A percentile compares a stretch with the other conserved stretches of the same genome.
Conservation (phyloP, 1,140 invertebrate species). For the Oncopodura yosiiana region DNA sequence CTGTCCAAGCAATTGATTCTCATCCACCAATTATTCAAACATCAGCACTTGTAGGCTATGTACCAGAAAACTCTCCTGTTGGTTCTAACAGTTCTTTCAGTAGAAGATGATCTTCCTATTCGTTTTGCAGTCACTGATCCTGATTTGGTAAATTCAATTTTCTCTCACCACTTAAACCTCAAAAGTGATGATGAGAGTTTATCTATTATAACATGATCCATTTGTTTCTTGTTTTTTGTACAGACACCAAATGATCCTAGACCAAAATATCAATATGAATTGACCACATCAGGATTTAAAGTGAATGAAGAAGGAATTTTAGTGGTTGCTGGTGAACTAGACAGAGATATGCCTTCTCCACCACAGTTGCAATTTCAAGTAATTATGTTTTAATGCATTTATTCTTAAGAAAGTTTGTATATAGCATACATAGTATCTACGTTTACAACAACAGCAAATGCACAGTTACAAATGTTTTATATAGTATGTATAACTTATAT, state of each 20-base stretch:
- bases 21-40: conserved; percentile 68
- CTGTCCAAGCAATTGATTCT: conserved; percentile 70
- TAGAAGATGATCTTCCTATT: conserved; percentile 55
- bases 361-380: conserved; percentile 71
- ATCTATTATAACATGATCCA: background rate
- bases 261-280: conserved; percentile 65
- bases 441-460: no score
- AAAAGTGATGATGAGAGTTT: conserved; percentile 1
- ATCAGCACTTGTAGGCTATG: conserved; percentile 61
- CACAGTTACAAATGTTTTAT: no score
- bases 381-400: background rate
- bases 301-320: conserved; percentile 62
- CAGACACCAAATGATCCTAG: conserved; percentile 57
- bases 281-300: conserved; percentile 72
- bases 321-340: conserved; percentile 64
- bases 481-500: no score
- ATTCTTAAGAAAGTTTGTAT: no score
- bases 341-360: conserved; percentile 75
- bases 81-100: conserved; percentile 64
- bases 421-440: no score
- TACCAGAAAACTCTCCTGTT: conserved; percentile 73
- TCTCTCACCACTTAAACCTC: background rate
- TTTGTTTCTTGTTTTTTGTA: conserved; percentile 13
- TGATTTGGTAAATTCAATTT: conserved; percentile 56
- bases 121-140: conserved; percentile 63